Evolutionary conservation across 1,140 invertebrate genomes (phyloP).

Genomic region (Branchinecta lindahli): DNA sequence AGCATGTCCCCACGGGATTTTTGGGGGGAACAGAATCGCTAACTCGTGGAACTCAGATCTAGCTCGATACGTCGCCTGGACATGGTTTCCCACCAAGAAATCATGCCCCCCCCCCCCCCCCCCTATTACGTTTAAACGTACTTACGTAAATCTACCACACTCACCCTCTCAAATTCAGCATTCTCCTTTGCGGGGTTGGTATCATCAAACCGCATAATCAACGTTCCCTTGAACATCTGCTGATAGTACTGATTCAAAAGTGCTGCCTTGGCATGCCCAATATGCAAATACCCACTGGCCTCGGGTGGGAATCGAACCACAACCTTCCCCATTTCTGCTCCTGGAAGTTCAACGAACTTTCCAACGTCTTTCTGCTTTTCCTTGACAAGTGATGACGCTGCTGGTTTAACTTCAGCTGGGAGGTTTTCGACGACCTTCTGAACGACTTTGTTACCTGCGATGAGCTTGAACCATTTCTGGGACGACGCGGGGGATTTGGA

Average conservation of each 20-base stretch:
- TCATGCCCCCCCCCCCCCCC: no score
- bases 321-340: constrained; percentile 62
- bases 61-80: no score
- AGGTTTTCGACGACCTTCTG: constrained; percentile 38
- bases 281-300: constrained; percentile 91
- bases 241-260: constrained; percentile 96
- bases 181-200: constrained; percentile 99
- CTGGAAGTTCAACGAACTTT: constrained; percentile 91
- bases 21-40: no score
- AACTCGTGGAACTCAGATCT: no score
- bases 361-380: constrained; percentile 50
- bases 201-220: constrained; percentile 99
- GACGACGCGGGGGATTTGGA: constrained; percentile 44
- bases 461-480: constrained; percentile 50
- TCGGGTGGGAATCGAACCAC: constrained; percentile 94
- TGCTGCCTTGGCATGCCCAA: constrained; percentile 98
- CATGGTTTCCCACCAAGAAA: no score
- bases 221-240: constrained; percentile 73
- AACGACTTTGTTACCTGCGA: constrained; percentile 42
- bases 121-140: neutral
- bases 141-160: neutral
- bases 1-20: no score
- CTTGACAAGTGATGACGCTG: constrained; percentile 10
- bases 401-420: constrained; percentile 30
- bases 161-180: constrained; percentile 83